Evolutionary conservation across 2,797 vertebrate genomes (phyloP).

Genomic region (Luscinia luscinia): DNA sequence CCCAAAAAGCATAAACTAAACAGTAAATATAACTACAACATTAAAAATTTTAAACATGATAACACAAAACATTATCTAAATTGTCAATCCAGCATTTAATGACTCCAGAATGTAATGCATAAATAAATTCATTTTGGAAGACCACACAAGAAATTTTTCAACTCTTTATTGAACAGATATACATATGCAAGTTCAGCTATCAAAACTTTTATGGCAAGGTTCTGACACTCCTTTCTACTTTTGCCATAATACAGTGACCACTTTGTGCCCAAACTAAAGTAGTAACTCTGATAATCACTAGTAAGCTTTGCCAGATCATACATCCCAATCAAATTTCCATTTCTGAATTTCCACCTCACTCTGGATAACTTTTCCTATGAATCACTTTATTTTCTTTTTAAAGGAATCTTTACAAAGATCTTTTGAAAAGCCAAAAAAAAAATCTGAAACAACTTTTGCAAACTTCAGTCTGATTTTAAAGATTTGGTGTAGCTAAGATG

Average conservation of each 20-base stretch:
- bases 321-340: background rate
- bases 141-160: background rate
- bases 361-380: background rate
- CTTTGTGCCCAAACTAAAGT: background rate
- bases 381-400: background rate
- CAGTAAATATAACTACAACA: background rate
- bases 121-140: background rate
- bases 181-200: background rate
- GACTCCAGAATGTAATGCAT: background rate
- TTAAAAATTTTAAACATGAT: background rate
- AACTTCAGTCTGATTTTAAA: background rate
- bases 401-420: background rate
- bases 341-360: background rate
- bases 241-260: background rate
- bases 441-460: background rate
- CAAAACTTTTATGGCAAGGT: background rate
- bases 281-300: background rate
- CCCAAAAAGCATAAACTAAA: background rate
- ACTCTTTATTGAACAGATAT: background rate
- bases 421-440: background rate
- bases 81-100: background rate
- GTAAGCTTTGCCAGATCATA: background rate
- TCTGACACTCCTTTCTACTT: background rate
- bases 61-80: background rate
- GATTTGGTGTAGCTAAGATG: background rate